These are phyloP conservation scores for Coboldia fuscipes DNA, from an alignment of 1,140 invertebrate genomes.

Conservation along the genomic window DNA sequence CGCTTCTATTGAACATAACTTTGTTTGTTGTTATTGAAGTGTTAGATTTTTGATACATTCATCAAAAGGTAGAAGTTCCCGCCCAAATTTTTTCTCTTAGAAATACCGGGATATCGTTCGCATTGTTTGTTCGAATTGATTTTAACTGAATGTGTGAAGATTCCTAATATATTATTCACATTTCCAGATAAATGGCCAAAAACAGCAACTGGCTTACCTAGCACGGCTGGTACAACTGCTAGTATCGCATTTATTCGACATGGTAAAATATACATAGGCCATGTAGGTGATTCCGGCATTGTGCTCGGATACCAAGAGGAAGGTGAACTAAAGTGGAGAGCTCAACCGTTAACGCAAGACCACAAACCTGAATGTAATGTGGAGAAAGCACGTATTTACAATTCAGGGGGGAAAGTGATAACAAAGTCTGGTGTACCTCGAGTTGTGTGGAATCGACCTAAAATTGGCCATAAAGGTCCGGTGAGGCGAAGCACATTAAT, in stretches of 20 bases:
- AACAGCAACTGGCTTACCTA: constrained; percentile 77
- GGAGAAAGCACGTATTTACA: constrained; percentile 69
- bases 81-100: no score
- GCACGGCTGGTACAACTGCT: constrained; percentile 90
- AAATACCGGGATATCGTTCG: no score
- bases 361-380: constrained; percentile 86
- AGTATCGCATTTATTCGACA: constrained; percentile 85
- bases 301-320: constrained; percentile 65
- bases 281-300: constrained; percentile 93
- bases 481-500: constrained; percentile 64
- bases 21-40: no score
- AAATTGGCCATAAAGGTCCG: constrained; percentile 36
- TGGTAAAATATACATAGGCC: constrained; percentile 90
- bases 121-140: no score
- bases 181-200: constrained; percentile 79
- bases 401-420: constrained; percentile 70
- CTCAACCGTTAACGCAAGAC: constrained; percentile 63
- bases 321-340: constrained; percentile 46
- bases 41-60: no score
- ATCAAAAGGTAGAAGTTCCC: no score
- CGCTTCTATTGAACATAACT: no score
- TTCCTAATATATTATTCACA: constrained; percentile 5
- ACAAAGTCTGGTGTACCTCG: constrained; percentile 82
- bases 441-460: constrained; percentile 89
- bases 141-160: no score